Base-by-base conservation (phyloP, 2,888 invertebrate species). In the Erebia aethiops region DNA sequence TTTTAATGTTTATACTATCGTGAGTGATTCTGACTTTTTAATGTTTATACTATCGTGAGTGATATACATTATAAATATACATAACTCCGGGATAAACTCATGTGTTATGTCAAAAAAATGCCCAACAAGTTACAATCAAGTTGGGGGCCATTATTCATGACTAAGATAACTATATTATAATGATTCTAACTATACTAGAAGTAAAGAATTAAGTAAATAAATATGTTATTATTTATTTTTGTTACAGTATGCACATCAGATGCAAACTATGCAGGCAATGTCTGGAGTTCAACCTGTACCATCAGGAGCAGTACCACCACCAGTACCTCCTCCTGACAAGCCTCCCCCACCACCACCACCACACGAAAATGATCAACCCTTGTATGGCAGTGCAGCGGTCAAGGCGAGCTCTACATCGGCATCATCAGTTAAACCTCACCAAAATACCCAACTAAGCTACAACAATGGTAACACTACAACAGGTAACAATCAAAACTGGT, bases 361-460 rank as follows among this genome's bases (percentile, higher is more conserved):
- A 3, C 89, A 91, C 74, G 92, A 93, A 75, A 92, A 91, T 77
- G 87, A 92, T 76, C 90, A 89, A 76, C 91, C 91, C 0, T 83
- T 90, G 5, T 91, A 82, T 78, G 83, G 79, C 64, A 77, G 79
- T 64, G 74, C 77, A n/a, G 73, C 73, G 51, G 85, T 82, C 43
- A 74, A 74, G 54, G 75, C 77, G 51, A 67, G 35, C 56, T 75
- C 76, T 49, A 74, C 71, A n/a, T n/a, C n/a, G n/a, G 75, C 78
- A 57, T 61, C 75, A 52, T 70, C 76, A 46, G 21, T 13, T 35
- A 77, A 75, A 66, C 65, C 26, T 26, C 73, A 74, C 52, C 61
- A 41, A 52, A 69, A 35, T 67, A n/a, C 70, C n/a, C 61, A 70
- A 71, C 46, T 68, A 67, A 74, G 74, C 75, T 77, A 77, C 77